Percentiles rank a stretch among this genome's conserved stretches.
Evolutionary conservation across 1,140 invertebrate genomes (phyloP).

Genomic region (Glomeris maerens): DNA sequence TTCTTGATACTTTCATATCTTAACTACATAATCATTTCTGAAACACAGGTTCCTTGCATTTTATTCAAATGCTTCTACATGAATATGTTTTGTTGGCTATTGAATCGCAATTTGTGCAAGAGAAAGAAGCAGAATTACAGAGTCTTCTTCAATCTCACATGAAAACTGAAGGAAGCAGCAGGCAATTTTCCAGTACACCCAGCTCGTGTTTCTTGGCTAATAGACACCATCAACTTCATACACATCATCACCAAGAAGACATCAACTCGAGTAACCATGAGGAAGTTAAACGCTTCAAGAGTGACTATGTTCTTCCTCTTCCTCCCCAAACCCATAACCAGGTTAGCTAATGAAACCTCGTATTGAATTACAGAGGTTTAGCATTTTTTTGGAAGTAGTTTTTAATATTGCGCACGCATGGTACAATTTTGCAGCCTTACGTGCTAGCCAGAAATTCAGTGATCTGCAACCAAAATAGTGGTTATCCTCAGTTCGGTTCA

Average conservation of each 20-base stretch:
- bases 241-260: background rate
- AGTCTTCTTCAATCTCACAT: background rate
- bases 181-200: background rate
- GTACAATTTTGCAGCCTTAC: too few species aligned
- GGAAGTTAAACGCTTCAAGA: background rate
- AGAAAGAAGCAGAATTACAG: conserved; percentile 12
- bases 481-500: background rate
- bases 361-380: background rate
- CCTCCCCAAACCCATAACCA: background rate
- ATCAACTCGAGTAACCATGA: background rate
- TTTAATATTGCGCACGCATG: too few species aligned
- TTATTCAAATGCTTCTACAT: conserved; percentile 39
- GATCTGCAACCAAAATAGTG: conserved; percentile 2
- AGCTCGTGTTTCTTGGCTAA: conserved; percentile 8
- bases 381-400: background rate
- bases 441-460: background rate
- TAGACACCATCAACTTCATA: background rate
- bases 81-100: conserved; percentile 38
- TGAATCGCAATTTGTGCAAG: conserved; percentile 23
- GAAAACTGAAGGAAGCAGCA: conserved; percentile 5
- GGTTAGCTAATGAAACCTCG: background rate
- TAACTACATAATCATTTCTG: background rate
- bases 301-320: too few species aligned
- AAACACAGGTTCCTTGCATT: conserved; percentile 38
- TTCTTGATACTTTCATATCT: background rate